Evolutionary conservation across 2,888 invertebrate genomes (phyloP).

Genomic region (Pyrocoelia pectoralis): DNA sequence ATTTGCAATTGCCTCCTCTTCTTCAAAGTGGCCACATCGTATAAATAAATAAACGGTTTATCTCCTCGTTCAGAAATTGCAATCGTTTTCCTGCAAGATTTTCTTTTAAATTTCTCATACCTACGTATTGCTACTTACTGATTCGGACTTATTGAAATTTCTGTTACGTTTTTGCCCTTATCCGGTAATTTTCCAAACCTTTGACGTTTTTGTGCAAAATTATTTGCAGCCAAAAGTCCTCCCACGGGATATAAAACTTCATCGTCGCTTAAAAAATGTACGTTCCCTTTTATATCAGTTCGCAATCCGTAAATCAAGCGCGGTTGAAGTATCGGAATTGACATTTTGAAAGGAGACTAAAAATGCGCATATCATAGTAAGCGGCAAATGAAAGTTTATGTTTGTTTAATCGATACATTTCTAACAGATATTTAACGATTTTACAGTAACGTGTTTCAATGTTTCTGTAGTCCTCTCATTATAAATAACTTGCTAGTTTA

Average conservation of each 20-base stretch:
- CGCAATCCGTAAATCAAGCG: conserved; percentile 70
- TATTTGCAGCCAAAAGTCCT: conserved; percentile 77
- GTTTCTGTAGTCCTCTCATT: too few relatives aligned
- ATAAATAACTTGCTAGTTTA: too few relatives aligned
- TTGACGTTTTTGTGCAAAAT: conserved; percentile 75
- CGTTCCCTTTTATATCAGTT: conserved; percentile 73
- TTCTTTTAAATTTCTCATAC: not conserved
- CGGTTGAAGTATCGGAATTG: conserved; percentile 66
- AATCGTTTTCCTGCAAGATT: conserved; percentile 66
- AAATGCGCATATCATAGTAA: not conserved
- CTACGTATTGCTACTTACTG: conserved; percentile 62
- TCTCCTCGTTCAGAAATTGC: conserved; percentile 71
- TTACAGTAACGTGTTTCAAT: too few relatives aligned
- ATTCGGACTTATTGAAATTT: conserved; percentile 71
- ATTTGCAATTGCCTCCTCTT: conserved; percentile 71
- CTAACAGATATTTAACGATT: too few relatives aligned
- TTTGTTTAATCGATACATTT: not conserved
- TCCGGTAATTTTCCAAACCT: conserved; percentile 75
- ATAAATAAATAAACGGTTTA: conserved; percentile 73
- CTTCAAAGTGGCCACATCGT: conserved; percentile 75
- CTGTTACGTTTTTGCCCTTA: conserved; percentile 70
- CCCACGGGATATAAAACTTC: conserved; percentile 85
- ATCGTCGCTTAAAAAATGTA: conserved; percentile 75
- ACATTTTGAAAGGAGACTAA: conserved; percentile 11
- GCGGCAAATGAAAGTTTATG: not conserved